Conservation (phyloP, 1,140 invertebrate genomes). For the Aphaenogaster floridana region DNA sequence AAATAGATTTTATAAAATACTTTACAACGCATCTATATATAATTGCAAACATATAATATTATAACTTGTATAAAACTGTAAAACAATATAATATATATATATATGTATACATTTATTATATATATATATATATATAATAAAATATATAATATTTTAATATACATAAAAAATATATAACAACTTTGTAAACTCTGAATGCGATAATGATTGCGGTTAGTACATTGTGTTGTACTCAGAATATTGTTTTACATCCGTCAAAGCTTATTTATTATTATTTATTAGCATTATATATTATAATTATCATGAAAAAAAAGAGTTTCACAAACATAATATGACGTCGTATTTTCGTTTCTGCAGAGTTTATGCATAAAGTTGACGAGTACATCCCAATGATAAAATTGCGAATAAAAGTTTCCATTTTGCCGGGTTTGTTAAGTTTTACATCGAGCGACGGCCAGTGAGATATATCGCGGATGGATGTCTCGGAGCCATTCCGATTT, state of each 20-base stretch:
- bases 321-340: not conserved
- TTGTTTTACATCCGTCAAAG: not conserved
- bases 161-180: not conserved
- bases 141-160: no score
- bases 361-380: not conserved
- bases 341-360: not conserved
- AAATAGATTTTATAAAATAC: not conserved
- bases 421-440: constrained; percentile 26
- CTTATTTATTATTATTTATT: not conserved
- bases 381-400: not conserved
- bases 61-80: not conserved
- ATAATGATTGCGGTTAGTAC: not conserved
- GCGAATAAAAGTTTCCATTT: constrained; percentile 23
- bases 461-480: constrained; percentile 30
- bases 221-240: not conserved
- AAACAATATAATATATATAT: not conserved
- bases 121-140: no score
- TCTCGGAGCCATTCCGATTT: constrained; percentile 50
- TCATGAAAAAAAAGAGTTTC: constrained; percentile 2
- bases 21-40: not conserved
- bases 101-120: no score
- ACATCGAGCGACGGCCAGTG: not conserved
- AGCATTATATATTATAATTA: not conserved
- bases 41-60: not conserved
- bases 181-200: not conserved